phyloP scores from a whole-genome alignment of 2,113 vertebrate genomes.

The Stomatorhinus ivindoensis region DNA sequence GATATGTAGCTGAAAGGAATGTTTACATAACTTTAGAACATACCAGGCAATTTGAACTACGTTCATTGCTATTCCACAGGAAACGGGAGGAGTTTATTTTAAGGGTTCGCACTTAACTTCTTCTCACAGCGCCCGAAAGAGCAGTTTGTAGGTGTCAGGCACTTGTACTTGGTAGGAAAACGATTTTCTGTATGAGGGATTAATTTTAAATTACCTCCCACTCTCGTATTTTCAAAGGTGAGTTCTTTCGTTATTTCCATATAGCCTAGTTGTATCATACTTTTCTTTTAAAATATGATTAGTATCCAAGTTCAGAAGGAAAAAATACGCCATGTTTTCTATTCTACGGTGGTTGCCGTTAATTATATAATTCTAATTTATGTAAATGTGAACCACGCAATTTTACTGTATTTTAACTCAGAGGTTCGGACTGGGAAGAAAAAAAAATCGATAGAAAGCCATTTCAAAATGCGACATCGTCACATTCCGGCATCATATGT shows the following conservation, averaged over 20 bases:
- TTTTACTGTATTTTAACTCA: background rate
- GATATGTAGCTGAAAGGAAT: background rate
- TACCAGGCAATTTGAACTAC: background rate
- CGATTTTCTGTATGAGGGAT: background rate
- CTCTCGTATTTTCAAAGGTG: background rate
- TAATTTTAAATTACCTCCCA: background rate
- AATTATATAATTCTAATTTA: background rate
- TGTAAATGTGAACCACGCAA: background rate
- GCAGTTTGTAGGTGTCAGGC: background rate
- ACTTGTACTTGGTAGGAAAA: background rate
- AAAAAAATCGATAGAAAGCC: background rate
- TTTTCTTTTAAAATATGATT: background rate
- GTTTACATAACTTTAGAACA: background rate
- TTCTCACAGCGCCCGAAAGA: background rate
- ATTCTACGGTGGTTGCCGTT: background rate
- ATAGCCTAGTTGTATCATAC: background rate
- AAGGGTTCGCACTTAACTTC: background rate
- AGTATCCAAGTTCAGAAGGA: background rate
- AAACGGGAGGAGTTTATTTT: background rate
- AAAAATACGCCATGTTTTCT: background rate
- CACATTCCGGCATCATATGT: background rate
- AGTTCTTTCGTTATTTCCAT: background rate
- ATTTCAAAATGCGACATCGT: background rate
- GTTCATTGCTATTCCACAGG: background rate
- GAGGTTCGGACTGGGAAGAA: background rate